Base-by-base conservation (phyloP, 2,113 vertebrate genomes). In the Scomber colias region DNA sequence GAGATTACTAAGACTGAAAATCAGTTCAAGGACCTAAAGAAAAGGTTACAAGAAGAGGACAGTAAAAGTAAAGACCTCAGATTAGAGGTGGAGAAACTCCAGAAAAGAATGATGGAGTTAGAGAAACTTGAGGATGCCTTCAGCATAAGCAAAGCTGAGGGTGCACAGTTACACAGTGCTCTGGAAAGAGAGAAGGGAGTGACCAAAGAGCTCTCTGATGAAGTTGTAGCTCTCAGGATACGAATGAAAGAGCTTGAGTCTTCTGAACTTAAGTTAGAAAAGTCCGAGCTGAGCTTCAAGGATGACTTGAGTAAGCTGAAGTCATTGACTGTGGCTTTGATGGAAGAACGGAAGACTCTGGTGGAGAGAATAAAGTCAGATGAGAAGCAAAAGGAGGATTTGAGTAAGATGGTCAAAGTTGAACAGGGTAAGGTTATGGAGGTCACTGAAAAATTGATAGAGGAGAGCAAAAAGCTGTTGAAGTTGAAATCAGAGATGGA, bases 401-500 rank as follows among this genome's bases (percentile, higher is more conserved):
- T 99, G 86, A 97, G 94, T 78, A 96, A 93, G 76, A 95, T 96
- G 89, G 94, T 97, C 81, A 97, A 97, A 90, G 90, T 92, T 61
- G 98, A 99, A 85, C 97, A 99, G 92, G 94, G 94, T 19, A 99
- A 98, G 86, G 97, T 99, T 60, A 98, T 96, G 96, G 96, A 98
- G 77, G 97, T 99, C 35, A 99, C 98, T 2, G 98, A 98, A 85
- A 98, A 98, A 87, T 79, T 99, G 65, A 99, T 99, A 69, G 97
- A 99, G 64, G 98, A 99, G 91, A 99, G 98, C 91, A 99, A 98
- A 93, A 99, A 96, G 87, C 93, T 97, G 72, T 89, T 99, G 17
- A 99, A 98, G 90, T 75, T 99, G 48, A 99, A 99, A 90, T 97
- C 97, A 0, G 98, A 99, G 91, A 98, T 98, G 97, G 98, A 98